Evolutionary conservation across 2,797 vertebrate genomes (phyloP).

Genomic region (Eulemur mongoz): DNA sequence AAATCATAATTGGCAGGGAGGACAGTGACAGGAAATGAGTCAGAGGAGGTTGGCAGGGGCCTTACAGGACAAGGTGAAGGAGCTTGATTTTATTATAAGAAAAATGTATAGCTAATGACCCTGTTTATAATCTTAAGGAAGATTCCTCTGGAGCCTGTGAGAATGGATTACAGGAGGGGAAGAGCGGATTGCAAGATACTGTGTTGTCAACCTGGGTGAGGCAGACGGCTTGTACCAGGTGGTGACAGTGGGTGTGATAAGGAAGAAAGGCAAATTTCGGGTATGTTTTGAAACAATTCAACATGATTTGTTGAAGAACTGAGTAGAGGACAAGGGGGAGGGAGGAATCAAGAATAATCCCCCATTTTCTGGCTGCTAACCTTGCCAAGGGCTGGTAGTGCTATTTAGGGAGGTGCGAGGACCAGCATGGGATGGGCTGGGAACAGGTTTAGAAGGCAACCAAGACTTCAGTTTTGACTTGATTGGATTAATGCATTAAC

Average conservation of each 20-base stretch:
- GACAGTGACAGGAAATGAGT: not conserved
- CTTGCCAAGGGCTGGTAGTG: not conserved
- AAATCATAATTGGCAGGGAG: not conserved
- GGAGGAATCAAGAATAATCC: not conserved
- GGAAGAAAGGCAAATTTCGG: not conserved
- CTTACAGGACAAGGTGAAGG: not conserved
- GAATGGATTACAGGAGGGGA: not conserved
- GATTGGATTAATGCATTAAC: not conserved
- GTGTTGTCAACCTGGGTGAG: not conserved
- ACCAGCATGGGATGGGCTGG: not conserved
- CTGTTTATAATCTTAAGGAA: not conserved
- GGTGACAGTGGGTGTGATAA: not conserved
- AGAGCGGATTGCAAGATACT: not conserved
- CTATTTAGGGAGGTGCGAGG: not conserved
- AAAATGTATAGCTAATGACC: not conserved
- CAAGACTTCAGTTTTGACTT: not conserved
- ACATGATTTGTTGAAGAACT: not conserved
- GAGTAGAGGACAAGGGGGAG: not conserved
- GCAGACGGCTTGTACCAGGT: not conserved
- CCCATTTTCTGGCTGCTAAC: not conserved
- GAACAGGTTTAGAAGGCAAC: not conserved
- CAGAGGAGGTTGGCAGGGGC: not conserved
- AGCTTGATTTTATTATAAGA: not conserved
- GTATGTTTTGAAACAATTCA: not conserved
- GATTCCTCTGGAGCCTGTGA: not conserved